phyloP scores from a whole-genome alignment of 2,113 vertebrate genomes.

The Arizona elegans region DNA sequence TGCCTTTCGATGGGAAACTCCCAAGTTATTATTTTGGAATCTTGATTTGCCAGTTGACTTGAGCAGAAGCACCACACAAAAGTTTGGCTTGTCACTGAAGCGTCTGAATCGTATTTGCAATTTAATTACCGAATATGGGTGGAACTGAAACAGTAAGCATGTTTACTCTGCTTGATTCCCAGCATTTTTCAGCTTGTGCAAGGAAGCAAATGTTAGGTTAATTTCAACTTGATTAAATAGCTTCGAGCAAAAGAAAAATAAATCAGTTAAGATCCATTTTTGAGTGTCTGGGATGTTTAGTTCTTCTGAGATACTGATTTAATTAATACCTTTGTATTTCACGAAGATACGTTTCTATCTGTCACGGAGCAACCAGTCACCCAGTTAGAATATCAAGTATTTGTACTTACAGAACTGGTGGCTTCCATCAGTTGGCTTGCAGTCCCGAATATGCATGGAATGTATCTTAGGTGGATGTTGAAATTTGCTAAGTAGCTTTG shows the following conservation, averaged over 20 bases:
- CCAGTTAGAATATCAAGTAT: not conserved
- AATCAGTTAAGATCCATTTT: not conserved
- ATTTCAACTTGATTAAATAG: not conserved
- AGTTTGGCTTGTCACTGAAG: not conserved
- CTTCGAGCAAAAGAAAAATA: not conserved
- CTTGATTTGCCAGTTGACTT: not conserved
- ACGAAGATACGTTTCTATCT: not conserved
- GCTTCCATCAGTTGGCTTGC: not conserved
- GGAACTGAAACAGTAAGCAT: not conserved
- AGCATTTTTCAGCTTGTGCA: not conserved
- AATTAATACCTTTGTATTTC: not conserved
- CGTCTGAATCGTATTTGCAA: not conserved
- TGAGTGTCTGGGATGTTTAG: too few species aligned
- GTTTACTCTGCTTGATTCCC: not conserved
- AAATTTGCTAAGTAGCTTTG: slow-evolving; percentile 16
- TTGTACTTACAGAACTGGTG: slow-evolving; percentile 35
- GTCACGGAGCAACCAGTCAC: not conserved
- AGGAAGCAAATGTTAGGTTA: not conserved
- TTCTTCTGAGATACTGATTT: not conserved
- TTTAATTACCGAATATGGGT: not conserved
- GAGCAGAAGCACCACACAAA: not conserved
- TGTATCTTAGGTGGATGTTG: slow-evolving; percentile 1
- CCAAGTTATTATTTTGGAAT: not conserved
- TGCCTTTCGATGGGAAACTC: not conserved
- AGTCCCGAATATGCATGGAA: not conserved